Conservation (phyloP, 2,113 vertebrate genomes). For the Chaetodon trifascialis region DNA sequence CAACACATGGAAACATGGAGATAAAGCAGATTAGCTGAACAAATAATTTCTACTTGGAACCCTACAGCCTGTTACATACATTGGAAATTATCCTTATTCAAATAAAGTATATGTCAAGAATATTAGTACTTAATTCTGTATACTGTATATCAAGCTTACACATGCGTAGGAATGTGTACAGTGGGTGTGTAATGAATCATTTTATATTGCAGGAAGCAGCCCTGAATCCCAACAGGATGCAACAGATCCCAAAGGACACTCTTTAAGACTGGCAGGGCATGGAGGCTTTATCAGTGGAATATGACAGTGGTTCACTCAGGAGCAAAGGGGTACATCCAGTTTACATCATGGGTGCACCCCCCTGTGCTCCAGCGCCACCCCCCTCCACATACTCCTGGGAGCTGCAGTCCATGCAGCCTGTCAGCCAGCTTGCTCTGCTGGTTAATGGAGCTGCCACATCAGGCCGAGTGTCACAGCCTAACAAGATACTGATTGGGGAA, state of each 20-base stretch:
- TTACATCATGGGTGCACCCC: conserved; percentile 50
- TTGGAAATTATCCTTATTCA: neutral
- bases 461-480: conserved; percentile 72
- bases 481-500: conserved; percentile 81
- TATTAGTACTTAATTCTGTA: neutral
- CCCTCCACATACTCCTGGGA: conserved; percentile 46
- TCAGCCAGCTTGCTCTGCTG: conserved; percentile 72
- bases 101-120: neutral
- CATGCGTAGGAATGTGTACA: neutral
- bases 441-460: conserved; percentile 83
- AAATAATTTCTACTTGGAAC: conserved; percentile 7
- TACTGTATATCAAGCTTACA: neutral
- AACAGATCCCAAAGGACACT: conserved; percentile 30
- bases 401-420: conserved; percentile 61
- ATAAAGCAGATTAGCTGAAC: conserved; percentile 58
- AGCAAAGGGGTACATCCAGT: conserved; percentile 47
- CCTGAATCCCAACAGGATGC: conserved; percentile 42
- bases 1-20: conserved; percentile 44
- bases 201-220: neutral
- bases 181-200: neutral
- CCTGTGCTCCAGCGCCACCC: conserved; percentile 20
- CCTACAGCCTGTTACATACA: neutral
- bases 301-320: conserved; percentile 55
- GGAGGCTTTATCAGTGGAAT: conserved; percentile 54
- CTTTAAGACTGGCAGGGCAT: conserved; percentile 33